Conservation (phyloP, 1,140 invertebrate species). For the Stenopsyche tienmushanensis region DNA sequence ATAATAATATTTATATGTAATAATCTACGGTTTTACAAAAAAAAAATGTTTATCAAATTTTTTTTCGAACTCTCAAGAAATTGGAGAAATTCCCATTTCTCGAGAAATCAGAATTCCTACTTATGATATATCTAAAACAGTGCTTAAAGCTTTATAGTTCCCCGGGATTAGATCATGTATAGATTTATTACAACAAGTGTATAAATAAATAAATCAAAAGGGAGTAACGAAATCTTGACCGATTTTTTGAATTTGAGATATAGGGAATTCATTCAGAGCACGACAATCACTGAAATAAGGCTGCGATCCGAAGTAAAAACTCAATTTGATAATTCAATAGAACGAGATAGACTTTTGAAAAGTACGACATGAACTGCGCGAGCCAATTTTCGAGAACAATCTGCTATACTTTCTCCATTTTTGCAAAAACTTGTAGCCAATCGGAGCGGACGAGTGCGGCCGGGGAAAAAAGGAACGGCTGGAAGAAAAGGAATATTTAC, state of each 20-base stretch:
- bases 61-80: too few relatives aligned
- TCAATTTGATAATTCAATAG: conserved; percentile 27
- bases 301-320: neutral
- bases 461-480: conserved; percentile 42
- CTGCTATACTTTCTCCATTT: conserved; percentile 47
- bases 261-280: neutral
- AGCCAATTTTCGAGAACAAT: conserved; percentile 21
- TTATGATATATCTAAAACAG: too few relatives aligned
- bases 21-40: too few relatives aligned
- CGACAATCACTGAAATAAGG: conserved; percentile 4
- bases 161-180: too few relatives aligned
- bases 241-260: neutral
- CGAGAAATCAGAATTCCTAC: too few relatives aligned
- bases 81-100: too few relatives aligned
- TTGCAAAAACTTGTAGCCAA: conserved; percentile 58
- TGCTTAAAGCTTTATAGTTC: too few relatives aligned
- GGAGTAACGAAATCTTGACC: too few relatives aligned
- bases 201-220: too few relatives aligned
- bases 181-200: too few relatives aligned
- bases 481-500: conserved; percentile 59
- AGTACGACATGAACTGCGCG: neutral
- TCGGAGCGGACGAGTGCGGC: conserved; percentile 46
- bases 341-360: neutral
- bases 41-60: too few relatives aligned
- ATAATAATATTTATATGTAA: too few relatives aligned